Base-by-base conservation (phyloP, 2,888 invertebrate species). In the Parelbella ahira region DNA sequence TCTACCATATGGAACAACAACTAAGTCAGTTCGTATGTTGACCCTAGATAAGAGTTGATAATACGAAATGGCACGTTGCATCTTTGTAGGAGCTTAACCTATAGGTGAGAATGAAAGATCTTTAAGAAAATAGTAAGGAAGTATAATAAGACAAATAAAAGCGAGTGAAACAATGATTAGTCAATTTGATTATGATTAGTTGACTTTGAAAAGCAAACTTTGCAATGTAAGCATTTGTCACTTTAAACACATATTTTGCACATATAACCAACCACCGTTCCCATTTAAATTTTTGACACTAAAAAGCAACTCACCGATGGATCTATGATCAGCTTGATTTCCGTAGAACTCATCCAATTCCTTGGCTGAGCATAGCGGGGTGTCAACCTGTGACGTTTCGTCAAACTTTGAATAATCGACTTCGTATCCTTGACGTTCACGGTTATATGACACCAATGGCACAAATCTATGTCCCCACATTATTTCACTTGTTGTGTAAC, bases 351-450 rank as follows among this genome's bases (percentile, higher is more conserved):
- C 91, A 28, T 89, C 88, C 56, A 92, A 69, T 56, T 91, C 91
- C 51, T 90, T 90, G 43, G 92, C 91, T 7, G 92, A 92, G 71
- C 94, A 94, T 25, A 93, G 83, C 0, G 95, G 95, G 0, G 94
- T 95, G 62, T 94, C 93, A 36, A 94, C 93, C 54, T 93, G 93
- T 39, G 90, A 89, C 0, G 94, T 94, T 58, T 91, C 92, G 59
- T 96, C 94, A 74, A 96, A 96, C 63, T 93, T 90, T 6, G 93
- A 92, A 68, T 95, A 95, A 74, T 96, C 94, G 43, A 94, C 93
- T 58, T 93, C 91, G 66, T 93, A 94, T 5, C 92, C 92, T 49
- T 93, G 92, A 13, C 91, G 87, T 51, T 93, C 92, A 61, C 93
- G 92, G 52, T 93, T 93, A 61, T 93, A 94, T 41, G 89, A 82